Evolutionary conservation across 1,140 invertebrate species (phyloP), one percentile per base, ranked within the genome.

Genomic region (Neodiprion lecontei): DNA sequence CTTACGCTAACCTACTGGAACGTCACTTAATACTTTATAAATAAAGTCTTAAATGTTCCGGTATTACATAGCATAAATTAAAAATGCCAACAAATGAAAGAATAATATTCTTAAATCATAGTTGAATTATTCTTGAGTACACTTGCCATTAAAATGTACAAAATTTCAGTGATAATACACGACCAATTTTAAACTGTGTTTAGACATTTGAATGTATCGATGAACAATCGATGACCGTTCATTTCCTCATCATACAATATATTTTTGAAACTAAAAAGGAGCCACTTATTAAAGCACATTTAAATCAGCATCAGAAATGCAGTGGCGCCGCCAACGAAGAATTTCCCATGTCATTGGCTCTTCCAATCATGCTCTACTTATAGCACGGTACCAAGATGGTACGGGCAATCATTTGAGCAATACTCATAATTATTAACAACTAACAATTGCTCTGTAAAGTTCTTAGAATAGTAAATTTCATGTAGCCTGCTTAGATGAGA

Each of bases 371-470:
- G 85, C 83, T 68, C 82, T 89, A 70, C 85, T 88, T 73, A 84
- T 88, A 80, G 81, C 84, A 80, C 87, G 86, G 84, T 88, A 88
- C 82, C 86, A 87, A 88, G 84, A 87, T 76, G 86, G 87, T 88
- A 87, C 84, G 87, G 75, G 75, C 74, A 72, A 78, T 70, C n/a
- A 17, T 12, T 14, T 61, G 53, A 8, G 11, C 11, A 61, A 7
- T 61, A 12, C 5, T 61, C 9, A 14, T 61, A 14, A 61, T 17
- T 61, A 12, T 61, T 61, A 61, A 61, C 9, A 61, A 61, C 53
- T 61, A 17, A 61, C 9, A 61, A 61, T 17, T 40, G 28, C 2
- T 40, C 28, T 40, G 5, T 40, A 40, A 40, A 40, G 28, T 5
- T 40, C 28, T 40, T 40, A 40, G 28, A 40, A 40, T 40, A 40